A percentile compares a stretch with the other conserved stretches of the same genome.
phyloP scores from a whole-genome alignment of 2,888 invertebrate species.

The Macrosoma leucophasiata region DNA sequence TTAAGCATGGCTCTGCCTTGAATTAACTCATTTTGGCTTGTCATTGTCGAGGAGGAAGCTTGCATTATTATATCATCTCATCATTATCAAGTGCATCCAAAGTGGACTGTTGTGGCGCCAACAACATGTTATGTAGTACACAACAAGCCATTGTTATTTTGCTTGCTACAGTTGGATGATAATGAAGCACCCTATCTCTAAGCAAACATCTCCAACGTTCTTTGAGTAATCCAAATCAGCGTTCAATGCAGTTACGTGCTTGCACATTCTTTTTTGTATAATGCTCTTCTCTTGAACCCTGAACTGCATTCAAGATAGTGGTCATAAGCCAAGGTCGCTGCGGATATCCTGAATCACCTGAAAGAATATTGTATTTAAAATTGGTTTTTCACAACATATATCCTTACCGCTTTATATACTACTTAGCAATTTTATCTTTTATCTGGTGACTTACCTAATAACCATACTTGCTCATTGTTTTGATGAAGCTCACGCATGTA shows the following conservation, averaged over 20 bases:
- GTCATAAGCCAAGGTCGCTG: conserved; percentile 26
- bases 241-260: conserved; percentile 25
- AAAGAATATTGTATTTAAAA: conserved; percentile 2
- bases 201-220: conserved; percentile 27
- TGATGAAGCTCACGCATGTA: conserved; percentile 9
- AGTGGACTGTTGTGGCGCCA: no score
- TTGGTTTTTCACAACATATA: background rate
- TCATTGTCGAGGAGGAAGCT: no score
- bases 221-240: conserved; percentile 25
- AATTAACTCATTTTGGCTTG: no score
- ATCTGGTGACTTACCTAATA: conserved; percentile 15
- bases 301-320: conserved; percentile 25
- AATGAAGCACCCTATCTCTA: conserved; percentile 24
- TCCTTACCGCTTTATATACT: background rate
- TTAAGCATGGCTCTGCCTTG: no score
- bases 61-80: no score
- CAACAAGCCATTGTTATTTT: conserved; percentile 27
- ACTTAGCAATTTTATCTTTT: background rate
- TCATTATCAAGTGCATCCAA: no score
- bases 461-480: conserved; percentile 10
- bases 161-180: conserved; percentile 20
- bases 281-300: conserved; percentile 22
- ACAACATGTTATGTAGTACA: conserved; percentile 29
- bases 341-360: conserved; percentile 28
- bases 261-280: conserved; percentile 23